Conservation (phyloP, 2,888 invertebrate genomes). For the Troides helena region DNA sequence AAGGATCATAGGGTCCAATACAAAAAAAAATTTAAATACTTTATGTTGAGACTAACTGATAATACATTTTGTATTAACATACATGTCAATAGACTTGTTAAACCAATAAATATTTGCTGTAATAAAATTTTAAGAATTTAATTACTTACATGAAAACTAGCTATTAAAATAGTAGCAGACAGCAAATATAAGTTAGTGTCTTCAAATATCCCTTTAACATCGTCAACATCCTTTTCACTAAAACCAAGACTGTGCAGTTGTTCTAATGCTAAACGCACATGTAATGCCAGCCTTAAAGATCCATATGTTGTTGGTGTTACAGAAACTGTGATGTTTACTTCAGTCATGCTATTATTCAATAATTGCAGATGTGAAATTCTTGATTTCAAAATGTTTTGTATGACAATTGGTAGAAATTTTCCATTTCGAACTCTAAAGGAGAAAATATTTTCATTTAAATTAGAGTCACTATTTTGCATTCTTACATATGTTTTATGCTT, state of each 20-base stretch:
- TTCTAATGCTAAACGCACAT: constrained; percentile 87
- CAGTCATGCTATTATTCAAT: constrained; percentile 80
- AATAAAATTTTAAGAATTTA: neutral
- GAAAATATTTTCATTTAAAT: constrained; percentile 6
- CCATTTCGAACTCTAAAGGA: constrained; percentile 80
- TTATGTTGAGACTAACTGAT: neutral
- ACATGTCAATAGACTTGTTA: neutral
- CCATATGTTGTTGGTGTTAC: constrained; percentile 90
- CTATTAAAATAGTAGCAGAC: constrained; percentile 93
- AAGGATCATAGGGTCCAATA: too few relatives aligned
- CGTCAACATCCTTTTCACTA: constrained; percentile 95
- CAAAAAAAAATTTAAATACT: too few relatives aligned
- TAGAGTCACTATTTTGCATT: neutral
- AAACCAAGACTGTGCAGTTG: constrained; percentile 90
- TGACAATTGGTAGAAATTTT: constrained; percentile 90
- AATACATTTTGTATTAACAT: neutral
- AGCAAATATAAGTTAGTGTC: constrained; percentile 96
- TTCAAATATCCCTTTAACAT: constrained; percentile 96
- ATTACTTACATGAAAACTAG: constrained; percentile 93
- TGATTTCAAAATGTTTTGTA: constrained; percentile 90
- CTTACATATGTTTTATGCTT: neutral
- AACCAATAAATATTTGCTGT: neutral
- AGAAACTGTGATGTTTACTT: constrained; percentile 84
- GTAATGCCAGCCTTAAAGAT: constrained; percentile 86
- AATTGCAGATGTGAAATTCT: constrained; percentile 87